Evolutionary conservation across 2,113 vertebrate species (phyloP).

Genomic region (Marcusenius ussheri): DNA sequence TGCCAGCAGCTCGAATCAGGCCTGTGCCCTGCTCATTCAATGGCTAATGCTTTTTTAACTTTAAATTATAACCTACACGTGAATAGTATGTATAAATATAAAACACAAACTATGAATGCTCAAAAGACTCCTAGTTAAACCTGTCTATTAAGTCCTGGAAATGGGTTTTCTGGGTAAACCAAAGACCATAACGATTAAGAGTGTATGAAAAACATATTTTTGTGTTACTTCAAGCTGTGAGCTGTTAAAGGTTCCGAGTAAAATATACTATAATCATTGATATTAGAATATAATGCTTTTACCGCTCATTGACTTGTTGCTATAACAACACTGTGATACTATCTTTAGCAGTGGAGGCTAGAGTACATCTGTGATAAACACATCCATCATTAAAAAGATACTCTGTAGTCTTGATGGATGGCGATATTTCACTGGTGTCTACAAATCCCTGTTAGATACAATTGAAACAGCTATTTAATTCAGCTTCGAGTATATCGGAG

Average conservation of each 20-base stretch:
- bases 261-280: conserved; percentile 5
- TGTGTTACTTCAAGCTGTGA: neutral
- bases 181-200: neutral
- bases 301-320: conserved; percentile 21
- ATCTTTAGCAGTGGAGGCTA: neutral
- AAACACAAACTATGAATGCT: neutral
- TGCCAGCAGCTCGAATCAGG: neutral
- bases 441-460: neutral
- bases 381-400: neutral
- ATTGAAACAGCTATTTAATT: neutral
- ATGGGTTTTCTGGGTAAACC: neutral
- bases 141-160: neutral
- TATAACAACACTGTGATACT: conserved; percentile 22
- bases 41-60: neutral
- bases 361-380: conserved; percentile 13
- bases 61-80: neutral
- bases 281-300: conserved; percentile 9
- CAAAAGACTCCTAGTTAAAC: neutral
- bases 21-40: neutral
- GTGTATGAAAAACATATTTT: neutral
- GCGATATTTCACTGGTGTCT: neutral
- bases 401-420: neutral
- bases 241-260: neutral
- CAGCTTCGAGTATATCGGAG: neutral
- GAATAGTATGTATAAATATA: neutral